Evolutionary conservation across 1,140 invertebrate genomes (phyloP), one percentile per base, ranked within the genome.

Genomic region (Thaumatotibia leucotreta): DNA sequence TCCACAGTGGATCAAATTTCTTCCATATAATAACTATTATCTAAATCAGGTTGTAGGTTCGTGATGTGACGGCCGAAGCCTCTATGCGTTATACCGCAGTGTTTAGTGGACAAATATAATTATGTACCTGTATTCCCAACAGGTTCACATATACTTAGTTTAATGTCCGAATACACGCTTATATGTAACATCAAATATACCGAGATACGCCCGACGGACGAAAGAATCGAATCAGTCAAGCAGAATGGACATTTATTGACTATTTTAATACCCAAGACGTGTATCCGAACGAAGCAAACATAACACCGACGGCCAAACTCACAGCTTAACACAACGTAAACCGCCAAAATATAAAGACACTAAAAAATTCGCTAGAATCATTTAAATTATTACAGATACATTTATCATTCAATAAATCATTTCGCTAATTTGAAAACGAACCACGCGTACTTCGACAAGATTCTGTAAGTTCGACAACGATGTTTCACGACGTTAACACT

Each of bases 1-100:
- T 91, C 88, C 89, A 90, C 86, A 85, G 77, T 83, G 84, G 86
- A 88, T 86, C 80, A 85, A 85, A 83, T 74, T 83, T 81, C 77
- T 76, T 85, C 79, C 82, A 85, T 85, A 81, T 86, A 82, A 77
- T 86, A 87, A 72, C 83, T 86, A 89, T 86, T 52, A 82, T 77
- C 78, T 87, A 86, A 78, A 72, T 83, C 82, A 83, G 83, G 81
- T 82, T 83, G 76, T 83, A 83, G 73, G 79, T 84, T 80, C 77
- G 78, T 84, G 77, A 75, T 68, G 76, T 75, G 76, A 22, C 45
- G 50, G 52, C 52, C 23, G 35, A 22, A 4, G 62, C 32, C 32
- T 31, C 27, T 32, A 39, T 33, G 52, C 52, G 11, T 58, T 58
- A n/a, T n/a, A 17, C 52, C 52, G 23, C 52, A 14, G 27, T 58